phyloP scores from a whole-genome alignment of 2,888 invertebrate genomes.

The Coleophora deauratella region DNA sequence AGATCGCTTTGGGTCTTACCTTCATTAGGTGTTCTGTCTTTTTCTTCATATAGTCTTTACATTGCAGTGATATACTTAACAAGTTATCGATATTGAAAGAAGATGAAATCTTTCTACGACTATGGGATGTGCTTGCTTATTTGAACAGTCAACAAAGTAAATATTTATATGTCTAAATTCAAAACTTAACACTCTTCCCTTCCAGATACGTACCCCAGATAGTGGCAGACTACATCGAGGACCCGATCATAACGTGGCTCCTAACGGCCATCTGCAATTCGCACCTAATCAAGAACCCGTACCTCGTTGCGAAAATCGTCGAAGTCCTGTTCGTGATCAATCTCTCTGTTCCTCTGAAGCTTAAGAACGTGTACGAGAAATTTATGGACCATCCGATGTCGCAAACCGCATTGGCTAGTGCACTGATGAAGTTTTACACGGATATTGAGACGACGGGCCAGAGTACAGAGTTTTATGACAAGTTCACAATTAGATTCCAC shows the following conservation, averaged over 20 bases:
- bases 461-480: constrained; percentile 99
- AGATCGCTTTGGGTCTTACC: no score
- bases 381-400: constrained; percentile 88
- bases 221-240: constrained; percentile 84
- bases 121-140: no score
- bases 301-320: constrained; percentile 96
- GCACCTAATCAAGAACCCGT: constrained; percentile 95
- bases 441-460: constrained; percentile 98
- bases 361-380: constrained; percentile 78
- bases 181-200: neutral
- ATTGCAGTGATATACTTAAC: no score
- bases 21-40: no score
- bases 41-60: no score
- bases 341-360: constrained; percentile 73
- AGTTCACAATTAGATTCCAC: constrained; percentile 98
- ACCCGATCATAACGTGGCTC: constrained; percentile 90
- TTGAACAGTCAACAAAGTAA: no score
- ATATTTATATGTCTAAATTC: no score
- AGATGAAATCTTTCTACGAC: no score
- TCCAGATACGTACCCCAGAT: constrained; percentile 83
- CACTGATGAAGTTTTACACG: constrained; percentile 98
- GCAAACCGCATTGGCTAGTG: constrained; percentile 86
- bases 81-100: no score
- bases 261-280: constrained; percentile 92
- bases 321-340: constrained; percentile 90